phyloP scores from a whole-genome alignment of 1,140 invertebrate genomes.

The Camponotus floridanus region DNA sequence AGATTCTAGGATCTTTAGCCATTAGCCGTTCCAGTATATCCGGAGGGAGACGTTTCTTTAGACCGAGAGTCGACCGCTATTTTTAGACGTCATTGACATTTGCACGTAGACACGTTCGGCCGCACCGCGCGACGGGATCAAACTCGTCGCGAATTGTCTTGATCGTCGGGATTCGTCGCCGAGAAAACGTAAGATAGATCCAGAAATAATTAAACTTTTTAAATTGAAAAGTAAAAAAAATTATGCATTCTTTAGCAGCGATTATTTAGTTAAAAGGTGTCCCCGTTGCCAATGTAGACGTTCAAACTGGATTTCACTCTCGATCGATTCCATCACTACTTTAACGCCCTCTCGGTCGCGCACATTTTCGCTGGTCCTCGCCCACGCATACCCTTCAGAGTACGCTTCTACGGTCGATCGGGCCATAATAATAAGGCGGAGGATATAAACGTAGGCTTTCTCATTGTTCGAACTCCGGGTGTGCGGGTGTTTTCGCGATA shows the following conservation, averaged over 20 bases:
- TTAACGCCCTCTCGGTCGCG: constrained; percentile 31
- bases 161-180: neutral
- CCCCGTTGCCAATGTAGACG: neutral
- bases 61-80: constrained; percentile 63
- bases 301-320: constrained; percentile 16
- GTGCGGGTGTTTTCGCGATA: constrained; percentile 63
- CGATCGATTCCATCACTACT: constrained; percentile 37
- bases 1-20: constrained; percentile 29
- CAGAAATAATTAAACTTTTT: neutral
- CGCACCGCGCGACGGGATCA: constrained; percentile 41
- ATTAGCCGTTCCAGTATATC: constrained; percentile 61
- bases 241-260: neutral
- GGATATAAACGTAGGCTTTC: constrained; percentile 54
- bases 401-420: constrained; percentile 70
- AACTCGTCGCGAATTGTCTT: constrained; percentile 28
- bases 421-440: constrained; percentile 72
- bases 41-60: constrained; percentile 40
- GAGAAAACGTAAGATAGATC: neutral
- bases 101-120: constrained; percentile 70
- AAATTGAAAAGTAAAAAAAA: neutral
- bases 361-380: constrained; percentile 59
- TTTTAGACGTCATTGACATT: constrained; percentile 80
- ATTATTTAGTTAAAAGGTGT: neutral
- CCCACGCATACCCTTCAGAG: constrained; percentile 76
- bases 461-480: constrained; percentile 68